Percentiles rank a stretch among this genome's conserved stretches.
Evolutionary conservation across 2,797 vertebrate species (phyloP).

Genomic region (Craterocephalus amniculus): DNA sequence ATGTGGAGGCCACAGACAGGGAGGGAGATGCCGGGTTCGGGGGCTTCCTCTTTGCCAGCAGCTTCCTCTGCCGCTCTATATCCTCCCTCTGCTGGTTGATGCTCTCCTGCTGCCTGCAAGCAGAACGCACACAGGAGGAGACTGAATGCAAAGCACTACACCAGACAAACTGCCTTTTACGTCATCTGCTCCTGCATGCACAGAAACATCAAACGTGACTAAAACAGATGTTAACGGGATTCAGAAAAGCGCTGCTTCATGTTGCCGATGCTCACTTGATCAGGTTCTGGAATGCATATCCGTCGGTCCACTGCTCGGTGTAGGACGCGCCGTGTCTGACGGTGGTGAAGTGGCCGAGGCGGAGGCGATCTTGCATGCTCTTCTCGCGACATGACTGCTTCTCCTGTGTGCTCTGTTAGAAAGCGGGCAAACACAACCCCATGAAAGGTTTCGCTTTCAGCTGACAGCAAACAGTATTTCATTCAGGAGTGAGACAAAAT

Average conservation of each 20-base stretch:
- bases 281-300: slow-evolving; percentile 99
- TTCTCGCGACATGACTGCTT: slow-evolving; percentile 98
- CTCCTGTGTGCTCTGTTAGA: slow-evolving; percentile 88
- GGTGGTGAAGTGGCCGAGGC: slow-evolving; percentile 98
- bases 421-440: neutral
- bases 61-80: slow-evolving; percentile 97
- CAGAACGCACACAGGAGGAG: neutral
- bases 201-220: neutral
- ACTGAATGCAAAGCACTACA: neutral
- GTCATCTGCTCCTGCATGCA: neutral
- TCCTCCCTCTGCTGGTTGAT: slow-evolving; percentile 99
- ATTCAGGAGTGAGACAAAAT: neutral
- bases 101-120: slow-evolving; percentile 95
- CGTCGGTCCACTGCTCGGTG: slow-evolving; percentile 99
- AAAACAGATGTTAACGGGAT: neutral
- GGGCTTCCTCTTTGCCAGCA: slow-evolving; percentile 97
- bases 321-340: slow-evolving; percentile 98
- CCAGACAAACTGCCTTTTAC: neutral
- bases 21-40: slow-evolving; percentile 90
- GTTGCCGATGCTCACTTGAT: slow-evolving; percentile 89
- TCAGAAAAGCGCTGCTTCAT: neutral
- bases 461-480: slow-evolving; percentile 3
- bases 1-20: slow-evolving; percentile 91
- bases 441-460: neutral
- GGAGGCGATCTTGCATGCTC: slow-evolving; percentile 99